Percentiles rank a stretch among this genome's conserved stretches.
Conservation (phyloP, 2,113 vertebrate genomes). For the Asarcornis scutulata region DNA sequence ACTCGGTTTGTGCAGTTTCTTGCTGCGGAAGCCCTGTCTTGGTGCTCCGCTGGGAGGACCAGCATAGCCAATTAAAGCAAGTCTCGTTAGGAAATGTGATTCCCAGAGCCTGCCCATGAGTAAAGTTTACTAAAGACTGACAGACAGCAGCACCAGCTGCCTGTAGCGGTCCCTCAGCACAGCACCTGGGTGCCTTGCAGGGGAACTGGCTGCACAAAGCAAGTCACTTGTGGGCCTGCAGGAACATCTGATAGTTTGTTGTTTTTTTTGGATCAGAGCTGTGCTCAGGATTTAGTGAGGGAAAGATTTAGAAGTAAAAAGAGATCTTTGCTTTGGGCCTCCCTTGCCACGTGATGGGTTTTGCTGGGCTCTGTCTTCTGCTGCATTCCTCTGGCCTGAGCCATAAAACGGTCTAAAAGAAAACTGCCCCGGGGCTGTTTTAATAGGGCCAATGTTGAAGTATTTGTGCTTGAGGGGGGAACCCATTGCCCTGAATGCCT, state of each 20-base stretch:
- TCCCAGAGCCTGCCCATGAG: not conserved
- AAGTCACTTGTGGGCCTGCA: not conserved
- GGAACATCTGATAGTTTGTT: not conserved
- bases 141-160: not conserved
- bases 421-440: rapidly evolving
- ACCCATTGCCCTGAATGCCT: no score
- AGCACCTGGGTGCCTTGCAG: not conserved
- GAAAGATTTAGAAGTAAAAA: not conserved
- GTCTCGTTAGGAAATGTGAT: not conserved
- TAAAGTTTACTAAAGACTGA: not conserved
- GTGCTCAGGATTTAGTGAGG: not conserved
- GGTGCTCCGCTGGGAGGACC: not conserved
- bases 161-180: not conserved
- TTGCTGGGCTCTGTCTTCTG: not conserved
- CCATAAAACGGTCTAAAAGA: not conserved
- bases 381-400: not conserved
- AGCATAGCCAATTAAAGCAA: not conserved
- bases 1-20: not conserved
- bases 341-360: not conserved
- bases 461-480: not conserved
- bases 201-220: not conserved
- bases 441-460: not conserved
- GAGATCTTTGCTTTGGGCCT: not conserved
- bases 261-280: not conserved
- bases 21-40: not conserved